Evolutionary conservation across 1,140 invertebrate species (phyloP).

Genomic region (Drosophila repleta): DNA sequence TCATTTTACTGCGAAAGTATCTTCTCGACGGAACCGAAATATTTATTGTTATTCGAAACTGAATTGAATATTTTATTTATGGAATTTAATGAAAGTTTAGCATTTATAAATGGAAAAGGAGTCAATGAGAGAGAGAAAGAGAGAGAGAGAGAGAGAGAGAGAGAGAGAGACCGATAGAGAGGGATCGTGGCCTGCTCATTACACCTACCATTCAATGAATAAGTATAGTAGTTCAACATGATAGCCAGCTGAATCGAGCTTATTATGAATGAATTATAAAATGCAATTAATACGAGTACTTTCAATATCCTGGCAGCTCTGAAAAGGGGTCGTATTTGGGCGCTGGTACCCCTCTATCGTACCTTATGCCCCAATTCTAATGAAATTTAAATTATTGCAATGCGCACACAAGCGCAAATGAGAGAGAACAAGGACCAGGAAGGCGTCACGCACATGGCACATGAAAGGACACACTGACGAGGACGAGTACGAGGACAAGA

Average conservation of each 20-base stretch:
- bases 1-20: slow-evolving; percentile 2
- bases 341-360: not conserved
- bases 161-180: not conserved
- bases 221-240: no score
- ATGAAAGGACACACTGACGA: slow-evolving; percentile 29
- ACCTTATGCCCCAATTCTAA: slow-evolving; percentile 8
- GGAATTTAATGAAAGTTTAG: not conserved
- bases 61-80: slow-evolving; percentile 1
- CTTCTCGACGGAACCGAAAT: not conserved
- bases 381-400: slow-evolving; percentile 65
- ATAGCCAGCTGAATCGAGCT: no score
- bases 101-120: not conserved
- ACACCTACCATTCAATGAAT: no score
- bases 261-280: not conserved
- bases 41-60: not conserved
- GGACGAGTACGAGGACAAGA: slow-evolving; percentile 2
- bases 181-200: no score
- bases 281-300: slow-evolving; percentile 1
- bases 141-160: not conserved
- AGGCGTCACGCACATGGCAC: slow-evolving; percentile 46
- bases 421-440: slow-evolving; percentile 42
- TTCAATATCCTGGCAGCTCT: slow-evolving; percentile 17
- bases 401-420: slow-evolving; percentile 68
- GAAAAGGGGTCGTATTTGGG: slow-evolving; percentile 32
- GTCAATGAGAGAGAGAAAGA: no score